Base-by-base conservation (phyloP, 2,797 vertebrate genomes). In the Galago senegalensis region DNA sequence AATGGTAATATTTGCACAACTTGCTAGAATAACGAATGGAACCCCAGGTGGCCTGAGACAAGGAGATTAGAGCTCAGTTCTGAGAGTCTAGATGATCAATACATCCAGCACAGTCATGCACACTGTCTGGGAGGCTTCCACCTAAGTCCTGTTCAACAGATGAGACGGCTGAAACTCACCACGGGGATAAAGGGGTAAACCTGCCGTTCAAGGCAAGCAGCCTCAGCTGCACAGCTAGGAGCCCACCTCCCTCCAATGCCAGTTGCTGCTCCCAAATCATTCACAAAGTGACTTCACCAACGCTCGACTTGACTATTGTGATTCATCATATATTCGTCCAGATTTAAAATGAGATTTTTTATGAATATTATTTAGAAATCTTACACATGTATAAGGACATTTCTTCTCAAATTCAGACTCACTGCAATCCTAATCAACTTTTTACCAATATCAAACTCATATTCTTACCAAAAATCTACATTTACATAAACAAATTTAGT, bases 401-500 rank as follows among this genome's bases (percentile, higher is more conserved):
- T 72, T 65, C 34, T 58, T 79, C 31, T 80, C 46, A 82, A 79
- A 80, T 70, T 25, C 46, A 86, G 56, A 14, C 31, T 61, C 58
- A 61, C 7, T 79, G 10, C 16, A 77, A 95, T 76, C 46, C 27
- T 89, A 80, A 69, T 91, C 11, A 75, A 13, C 29, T 77, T 95
- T 79, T 79, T 31, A 88, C 12, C 72, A 46, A 7, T 76, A n/a
- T 81, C 58, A 17, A 76, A 67, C 67, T 56, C 84, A 12, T 21
- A 73, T 70, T 96, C 40, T 92, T 85, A n/a, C 76, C 29, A 96
- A 95, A 27, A 13, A 82, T 16, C 5, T 60, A 16, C 58, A 91
- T 89, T 75, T 61, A 81, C 37, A 31, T 5, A 49, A 53, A 72
- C 13, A 65, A 34, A 60, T 77, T 91, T 75, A 80, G 6, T 73